Base-by-base conservation (phyloP, 2,113 vertebrate species). In the Heterotilapia buettikoferi region DNA sequence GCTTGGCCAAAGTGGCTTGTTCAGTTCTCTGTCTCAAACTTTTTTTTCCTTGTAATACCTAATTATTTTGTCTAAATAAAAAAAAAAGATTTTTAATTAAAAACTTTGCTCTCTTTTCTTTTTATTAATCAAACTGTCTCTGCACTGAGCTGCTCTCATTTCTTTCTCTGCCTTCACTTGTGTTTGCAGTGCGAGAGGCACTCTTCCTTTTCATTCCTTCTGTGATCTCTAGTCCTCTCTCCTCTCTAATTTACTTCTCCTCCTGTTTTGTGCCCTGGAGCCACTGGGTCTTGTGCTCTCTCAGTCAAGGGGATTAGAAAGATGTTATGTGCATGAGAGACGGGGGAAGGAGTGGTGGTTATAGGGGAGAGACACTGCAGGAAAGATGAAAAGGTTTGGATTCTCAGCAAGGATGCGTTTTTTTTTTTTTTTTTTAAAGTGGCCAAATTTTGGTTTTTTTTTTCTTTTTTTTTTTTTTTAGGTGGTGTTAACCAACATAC, bases 11-110 rank as follows among this genome's bases (percentile, higher is more conserved):
- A 59, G 43, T 33, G 38, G 16, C 26, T 54, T 91, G 45, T 90
- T 90, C 6, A 81, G 40, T 68, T 73, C 31, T 80, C 12, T 63
- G 9, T 87, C 26, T 78, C 53, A 12, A 81, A 24, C 4, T 40
- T 52, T 45, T 38, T 86, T 82, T 80, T 84, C 86, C 29, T 84
- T 83, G 61, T 84, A 7, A 21, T 83, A 43, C 18, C 45, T 84
- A 88, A 90, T 90, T 87, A 89, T 90, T 94, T 91, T 93, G 86
- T 86, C 24, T 21, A 80, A 95, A 95, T 94, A 92, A 94, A 76
- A 86, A 83, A 73, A 86, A 45, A 12, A 4, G n/a, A 21, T 71
- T 92, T 94, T 91, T 40, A 88, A 92, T 66, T 12, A 63, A 81
- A 26, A 12, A 19, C 31, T 5, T 66, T 47, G 29, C 21, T 40